Evolutionary conservation across 2,113 vertebrate genomes (phyloP).

Genomic region (Catharus bicknelli): DNA sequence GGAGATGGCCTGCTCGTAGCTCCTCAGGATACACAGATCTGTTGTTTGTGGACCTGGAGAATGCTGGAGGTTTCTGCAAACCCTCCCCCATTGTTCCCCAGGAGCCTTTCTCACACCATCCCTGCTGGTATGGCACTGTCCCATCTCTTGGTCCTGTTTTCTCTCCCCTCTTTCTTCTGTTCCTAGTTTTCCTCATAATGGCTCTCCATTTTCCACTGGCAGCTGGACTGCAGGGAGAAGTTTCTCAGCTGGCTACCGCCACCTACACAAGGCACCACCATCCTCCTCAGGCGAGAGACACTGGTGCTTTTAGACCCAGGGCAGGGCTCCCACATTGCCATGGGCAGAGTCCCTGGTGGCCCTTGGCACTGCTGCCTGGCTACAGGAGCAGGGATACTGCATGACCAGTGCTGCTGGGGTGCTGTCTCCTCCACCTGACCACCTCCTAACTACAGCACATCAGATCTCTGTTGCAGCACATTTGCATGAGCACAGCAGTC

Average conservation of each 20-base stretch:
- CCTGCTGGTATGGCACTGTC: neutral
- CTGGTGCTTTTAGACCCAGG: neutral
- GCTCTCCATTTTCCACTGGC: neutral
- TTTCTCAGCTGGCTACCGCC: neutral
- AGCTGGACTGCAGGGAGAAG: neutral
- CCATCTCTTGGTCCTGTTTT: neutral
- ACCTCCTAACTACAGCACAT: neutral
- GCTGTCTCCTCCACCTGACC: neutral
- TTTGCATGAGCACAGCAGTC: neutral
- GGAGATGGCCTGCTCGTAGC: neutral
- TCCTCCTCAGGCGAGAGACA: neutral
- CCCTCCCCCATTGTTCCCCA: neutral
- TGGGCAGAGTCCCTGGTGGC: neutral
- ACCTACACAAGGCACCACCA: neutral
- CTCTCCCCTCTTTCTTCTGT: neutral
- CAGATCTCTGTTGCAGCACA: neutral
- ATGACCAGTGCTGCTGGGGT: neutral
- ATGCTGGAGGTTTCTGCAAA: neutral
- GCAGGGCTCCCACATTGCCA: neutral
- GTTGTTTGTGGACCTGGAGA: neutral
- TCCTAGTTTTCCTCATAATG: rapidly evolving
- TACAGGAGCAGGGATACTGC: neutral
- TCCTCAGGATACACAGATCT: neutral
- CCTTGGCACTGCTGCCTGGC: neutral
- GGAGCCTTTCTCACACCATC: neutral